Evolutionary conservation across 2,113 vertebrate species (phyloP).

Genomic region (Psophia crepitans): DNA sequence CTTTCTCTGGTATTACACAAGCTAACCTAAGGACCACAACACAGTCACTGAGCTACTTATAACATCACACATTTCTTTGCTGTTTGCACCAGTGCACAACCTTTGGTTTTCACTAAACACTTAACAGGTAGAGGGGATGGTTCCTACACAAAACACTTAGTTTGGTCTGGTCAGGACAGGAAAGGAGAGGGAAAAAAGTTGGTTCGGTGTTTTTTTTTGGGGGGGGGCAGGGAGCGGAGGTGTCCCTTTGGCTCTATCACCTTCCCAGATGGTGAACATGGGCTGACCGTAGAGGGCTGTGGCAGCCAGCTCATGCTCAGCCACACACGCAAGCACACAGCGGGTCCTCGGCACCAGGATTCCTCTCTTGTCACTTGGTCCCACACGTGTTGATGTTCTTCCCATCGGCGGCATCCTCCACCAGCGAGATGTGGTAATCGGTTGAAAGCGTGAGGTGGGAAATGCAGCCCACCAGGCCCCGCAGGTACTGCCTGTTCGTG

Average conservation of each 20-base stretch:
- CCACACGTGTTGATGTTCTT: constrained; percentile 96
- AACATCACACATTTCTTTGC: constrained; percentile 16
- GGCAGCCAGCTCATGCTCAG: background rate
- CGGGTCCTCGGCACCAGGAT: background rate
- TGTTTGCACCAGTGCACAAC: background rate
- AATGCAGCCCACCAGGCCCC: constrained; percentile 92
- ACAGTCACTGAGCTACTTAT: background rate
- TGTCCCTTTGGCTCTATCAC: constrained; percentile 23
- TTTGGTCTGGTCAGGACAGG: background rate
- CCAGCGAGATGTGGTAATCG: constrained; percentile 90
- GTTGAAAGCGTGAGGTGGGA: constrained; percentile 95
- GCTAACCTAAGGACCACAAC: constrained; percentile 8
- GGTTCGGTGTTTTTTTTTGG: background rate
- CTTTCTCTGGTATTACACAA: background rate
- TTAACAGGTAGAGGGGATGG: background rate
- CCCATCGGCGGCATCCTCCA: constrained; percentile 89
- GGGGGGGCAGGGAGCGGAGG: background rate
- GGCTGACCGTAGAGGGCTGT: background rate
- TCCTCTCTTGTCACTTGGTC: constrained; percentile 76
- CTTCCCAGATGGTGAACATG: background rate
- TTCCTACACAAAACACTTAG: constrained; percentile 21
- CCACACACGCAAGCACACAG: background rate
- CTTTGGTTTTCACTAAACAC: background rate
- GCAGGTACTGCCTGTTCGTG: constrained; percentile 87
- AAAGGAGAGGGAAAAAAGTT: background rate